Percentiles rank a stretch among this genome's conserved stretches.
These are phyloP conservation scores for Eremobia ochroleuca DNA, from an alignment of 2,888 invertebrate genomes.

Conservation along the genomic window DNA sequence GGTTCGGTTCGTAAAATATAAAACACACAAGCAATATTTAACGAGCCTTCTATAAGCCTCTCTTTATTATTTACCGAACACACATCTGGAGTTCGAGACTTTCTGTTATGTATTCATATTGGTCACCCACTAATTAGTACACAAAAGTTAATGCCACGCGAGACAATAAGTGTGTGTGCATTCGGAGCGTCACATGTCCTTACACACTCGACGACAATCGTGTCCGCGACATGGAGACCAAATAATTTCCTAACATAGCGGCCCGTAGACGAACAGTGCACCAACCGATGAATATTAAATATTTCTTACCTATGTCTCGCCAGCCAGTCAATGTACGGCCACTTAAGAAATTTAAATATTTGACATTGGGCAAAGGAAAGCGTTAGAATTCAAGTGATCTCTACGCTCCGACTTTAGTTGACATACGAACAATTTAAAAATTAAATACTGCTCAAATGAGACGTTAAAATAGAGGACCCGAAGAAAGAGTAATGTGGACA, in stretches of 20 bases:
- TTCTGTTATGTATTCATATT: constrained; percentile 90
- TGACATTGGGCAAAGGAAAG: constrained; percentile 90
- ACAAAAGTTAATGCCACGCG: constrained; percentile 87
- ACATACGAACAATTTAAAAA: constrained; percentile 89
- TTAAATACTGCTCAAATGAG: constrained; percentile 89
- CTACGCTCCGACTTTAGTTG: constrained; percentile 86
- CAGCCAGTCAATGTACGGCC: constrained; percentile 89
- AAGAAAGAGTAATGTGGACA: constrained; percentile 78
- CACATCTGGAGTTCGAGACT: constrained; percentile 88
- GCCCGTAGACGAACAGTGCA: constrained; percentile 75
- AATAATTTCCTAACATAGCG: constrained; percentile 77
- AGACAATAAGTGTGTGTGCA: constrained; percentile 84
- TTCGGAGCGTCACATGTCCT: constrained; percentile 81
- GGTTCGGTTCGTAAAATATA: constrained; percentile 83
- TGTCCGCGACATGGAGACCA: constrained; percentile 72
- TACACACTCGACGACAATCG: constrained; percentile 72
- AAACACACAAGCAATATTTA: constrained; percentile 83
- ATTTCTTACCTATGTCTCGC: constrained; percentile 84
- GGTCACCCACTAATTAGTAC: constrained; percentile 91
- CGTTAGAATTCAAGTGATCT: constrained; percentile 91
- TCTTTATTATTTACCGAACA: constrained; percentile 87
- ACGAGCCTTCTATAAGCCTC: constrained; percentile 83
- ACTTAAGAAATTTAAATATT: constrained; percentile 91
- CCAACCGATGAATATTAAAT: constrained; percentile 88
- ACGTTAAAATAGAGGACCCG: constrained; percentile 82